Base-by-base conservation (phyloP, 2,113 vertebrate species). In the Nematolebias whitei region DNA sequence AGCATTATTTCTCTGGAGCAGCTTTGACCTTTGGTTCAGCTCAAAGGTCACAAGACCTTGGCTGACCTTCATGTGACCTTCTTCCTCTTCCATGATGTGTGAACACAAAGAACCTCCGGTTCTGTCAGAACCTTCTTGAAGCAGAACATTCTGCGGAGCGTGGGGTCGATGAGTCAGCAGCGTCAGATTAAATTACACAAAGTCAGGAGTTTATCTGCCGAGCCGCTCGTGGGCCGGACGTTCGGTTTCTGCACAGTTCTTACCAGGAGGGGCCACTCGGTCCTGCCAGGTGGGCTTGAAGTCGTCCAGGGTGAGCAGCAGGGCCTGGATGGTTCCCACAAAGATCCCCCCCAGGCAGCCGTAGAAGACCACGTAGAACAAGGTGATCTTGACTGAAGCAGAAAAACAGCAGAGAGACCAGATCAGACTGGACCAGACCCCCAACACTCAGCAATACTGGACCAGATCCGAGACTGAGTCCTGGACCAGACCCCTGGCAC, bases 251-350 rank as follows among this genome's bases (percentile, higher is more conserved):
- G 2, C 12, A 11, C 16, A 20, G 53, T 2, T 48, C 80, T 94
- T 95, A 99, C 98, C 98, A 88, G 98, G 98, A 40, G 97, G 96
- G 55, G 95, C 93, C 19, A 99, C 94, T 68, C 98, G 87, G 90
- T 99, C 98, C 89, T 99, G 98, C 89, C 98, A 99, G 48, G 96
- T 99, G 82, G 98, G 98, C 88, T 96, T 95, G 88, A 95, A 95
- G 58, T 92, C 85, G 40, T 94, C 98, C 82, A 99, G 85, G 29
- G 98, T 99, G 40, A 98, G 93, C 76, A 99, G 90, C 92, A 99
- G 70, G 71, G 95, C 95, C 52, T 99, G 96, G 86, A 99, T 98
- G 91, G 98, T 99, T 65, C 97, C 98, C 0, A 99, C 93, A 90
- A 99, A 99, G 88, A 99, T 94, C 52, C 95, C 98, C 0, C 96